Base-by-base conservation (phyloP, 2,113 vertebrate genomes). In the Brachypodius melanocephalos region DNA sequence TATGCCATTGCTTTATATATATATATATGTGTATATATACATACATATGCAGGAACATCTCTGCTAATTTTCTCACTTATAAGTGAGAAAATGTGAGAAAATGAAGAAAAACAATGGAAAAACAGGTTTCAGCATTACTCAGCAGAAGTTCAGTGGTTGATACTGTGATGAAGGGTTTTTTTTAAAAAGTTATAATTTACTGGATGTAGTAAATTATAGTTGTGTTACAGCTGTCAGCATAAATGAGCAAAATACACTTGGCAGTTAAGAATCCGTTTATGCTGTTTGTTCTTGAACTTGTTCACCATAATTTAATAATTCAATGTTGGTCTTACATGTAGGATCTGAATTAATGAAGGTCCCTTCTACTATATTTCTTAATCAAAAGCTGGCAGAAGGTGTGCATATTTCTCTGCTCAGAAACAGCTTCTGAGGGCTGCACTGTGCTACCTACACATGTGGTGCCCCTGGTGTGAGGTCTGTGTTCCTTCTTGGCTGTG, bases 291-390 rank as follows among this genome's bases (percentile, higher is more conserved):
- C 69, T 85, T 73, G 45, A 82, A 82, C 61, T 75, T 65, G 46
- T 79, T 95, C 18, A 32, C 48, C 55, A 13, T 88, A 76, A 92
- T 92, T 82, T 72, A 72, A 59, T 87, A 92, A 94, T 72, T 82
- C 42, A 58, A 0, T 72, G 32, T 82, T 81, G 17, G 24, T 77
- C 34, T 80, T 54, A 46, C 26, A 31, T 31, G 34, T 19, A 32
- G 69, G 38, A 73, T 66, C 28, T 77, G 67, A 73, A 80, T 88
- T 85, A 62, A 57, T 69, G 63, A 91, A 17, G 22, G 38, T 66
- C 62, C 29, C n/a, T 69, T 85, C 36, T n/a, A 67, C 16, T 71
- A 14, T 49, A 72, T 87, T 95, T 85, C 17, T 43, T 32, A 66
- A 68, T 62, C 42, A 88, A 88, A 79, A 93, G 12, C 32, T 93